Evolutionary conservation across 2,888 invertebrate genomes (phyloP).

Genomic region (Mythimna albipuncta): DNA sequence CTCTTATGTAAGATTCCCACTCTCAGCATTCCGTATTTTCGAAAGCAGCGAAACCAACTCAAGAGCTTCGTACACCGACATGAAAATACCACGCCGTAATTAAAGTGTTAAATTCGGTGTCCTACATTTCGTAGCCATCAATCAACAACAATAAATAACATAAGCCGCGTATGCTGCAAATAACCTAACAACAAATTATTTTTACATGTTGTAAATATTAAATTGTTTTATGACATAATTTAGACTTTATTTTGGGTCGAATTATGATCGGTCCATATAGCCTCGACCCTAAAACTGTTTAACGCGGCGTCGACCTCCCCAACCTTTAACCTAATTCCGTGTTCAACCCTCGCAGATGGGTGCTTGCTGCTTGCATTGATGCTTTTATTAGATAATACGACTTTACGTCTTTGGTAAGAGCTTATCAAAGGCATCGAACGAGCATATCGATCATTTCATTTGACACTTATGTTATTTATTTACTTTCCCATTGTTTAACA

Average conservation of each 20-base stretch:
- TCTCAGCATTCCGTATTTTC: slow-evolving; percentile 26
- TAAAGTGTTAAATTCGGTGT: slow-evolving; percentile 39
- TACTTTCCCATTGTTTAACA: slow-evolving; percentile 59
- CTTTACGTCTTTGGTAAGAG: slow-evolving; percentile 57
- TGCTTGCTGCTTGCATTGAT: slow-evolving; percentile 73
- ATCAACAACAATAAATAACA: slow-evolving; percentile 49
- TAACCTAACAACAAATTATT: slow-evolving; percentile 37
- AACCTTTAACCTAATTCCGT: slow-evolving; percentile 84
- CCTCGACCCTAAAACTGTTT: slow-evolving; percentile 80
- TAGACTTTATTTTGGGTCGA: slow-evolving; percentile 77
- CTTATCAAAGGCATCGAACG: slow-evolving; percentile 45
- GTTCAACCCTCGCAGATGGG: slow-evolving; percentile 78
- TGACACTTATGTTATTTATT: slow-evolving; percentile 57
- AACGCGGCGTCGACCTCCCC: slow-evolving; percentile 77
- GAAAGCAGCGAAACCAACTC: slow-evolving; percentile 41
- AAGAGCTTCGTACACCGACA: slow-evolving; percentile 42
- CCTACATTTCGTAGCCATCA: slow-evolving; percentile 51
- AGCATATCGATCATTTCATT: slow-evolving; percentile 66
- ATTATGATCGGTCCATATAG: slow-evolving; percentile 80
- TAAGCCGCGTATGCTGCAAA: slow-evolving; percentile 28
- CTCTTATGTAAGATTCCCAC: slow-evolving; percentile 7
- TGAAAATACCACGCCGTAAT: slow-evolving; percentile 44
- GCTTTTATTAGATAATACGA: slow-evolving; percentile 79
- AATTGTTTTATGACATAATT: slow-evolving; percentile 75
- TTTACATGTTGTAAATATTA: slow-evolving; percentile 50